Evolutionary conservation across 1,140 invertebrate species (phyloP), one percentile per base, ranked within the genome.

Genomic region (Linepithema humile): DNA sequence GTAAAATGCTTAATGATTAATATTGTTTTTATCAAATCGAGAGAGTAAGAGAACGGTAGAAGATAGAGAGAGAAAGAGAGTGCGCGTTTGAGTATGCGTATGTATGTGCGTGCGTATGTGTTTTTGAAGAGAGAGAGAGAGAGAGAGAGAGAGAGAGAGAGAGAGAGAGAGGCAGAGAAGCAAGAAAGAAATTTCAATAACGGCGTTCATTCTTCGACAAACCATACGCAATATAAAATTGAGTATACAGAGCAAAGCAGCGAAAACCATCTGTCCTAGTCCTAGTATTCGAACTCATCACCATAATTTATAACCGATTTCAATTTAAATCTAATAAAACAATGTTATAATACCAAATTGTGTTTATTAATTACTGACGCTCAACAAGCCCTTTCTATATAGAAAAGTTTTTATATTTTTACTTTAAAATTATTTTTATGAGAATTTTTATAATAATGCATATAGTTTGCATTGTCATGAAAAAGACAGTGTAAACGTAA

Each of bases 251-350:
- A 86, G 83, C 83, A 90, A 78, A 90, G 85, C 89, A 90, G 77
- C 82, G 86, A 88, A 89, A 90, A 90, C 83, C 85, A 90, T 90
- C 84, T 90, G 89, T 90, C 89, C 89, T 90, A 90, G 89, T 90
- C 89, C 87, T 90, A 90, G 86, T 90, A 90, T 88, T 90, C 86
- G 83, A 90, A 90, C 84, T 90, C 89, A 87, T 90, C 89, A 88
- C 82, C 83, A 90, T 90, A 90, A 90, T 90, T 90, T 88, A 90
- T 90, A 90, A 90, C 55, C 89, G 74, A 90, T 90, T 87, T 90
- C 86, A 90, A 90, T 90, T 90, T 90, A 90, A 90, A 90, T 88
- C 85, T 87, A 90, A 90, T 90, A 90, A 90, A 90, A 90, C 82
- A 57, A 90, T 90, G 89, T 90, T 90, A 88, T 72, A 55, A 87